phyloP scores from a whole-genome alignment of 2,113 vertebrate species.

The Callaeas wilsoni region DNA sequence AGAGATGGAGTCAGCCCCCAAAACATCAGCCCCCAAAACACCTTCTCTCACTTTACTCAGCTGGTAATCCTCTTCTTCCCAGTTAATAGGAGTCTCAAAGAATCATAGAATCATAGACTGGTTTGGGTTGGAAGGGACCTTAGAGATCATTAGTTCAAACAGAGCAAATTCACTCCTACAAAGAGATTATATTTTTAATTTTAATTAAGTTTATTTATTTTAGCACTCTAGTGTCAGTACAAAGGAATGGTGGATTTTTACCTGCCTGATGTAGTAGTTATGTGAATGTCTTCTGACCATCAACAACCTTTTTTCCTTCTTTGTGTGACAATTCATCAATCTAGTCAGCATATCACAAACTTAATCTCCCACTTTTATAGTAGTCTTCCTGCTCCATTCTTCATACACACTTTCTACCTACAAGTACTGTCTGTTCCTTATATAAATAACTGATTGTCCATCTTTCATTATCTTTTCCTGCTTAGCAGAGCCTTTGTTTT shows the following conservation, averaged over 20 bases:
- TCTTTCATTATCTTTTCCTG: neutral
- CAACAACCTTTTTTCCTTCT: neutral
- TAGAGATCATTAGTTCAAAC: neutral
- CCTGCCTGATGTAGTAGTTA: neutral
- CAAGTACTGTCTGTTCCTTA: neutral
- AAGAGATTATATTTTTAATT: neutral
- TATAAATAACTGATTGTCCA: neutral
- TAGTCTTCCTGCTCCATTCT: neutral
- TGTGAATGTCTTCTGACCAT: neutral
- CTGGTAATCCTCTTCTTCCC: neutral
- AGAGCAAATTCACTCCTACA: neutral
- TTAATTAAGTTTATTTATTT: neutral
- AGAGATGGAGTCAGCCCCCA: neutral
- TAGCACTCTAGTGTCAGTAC: neutral
- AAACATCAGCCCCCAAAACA: neutral
- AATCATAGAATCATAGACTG: neutral
- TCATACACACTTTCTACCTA: neutral
- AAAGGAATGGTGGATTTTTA: neutral
- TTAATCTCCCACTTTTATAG: neutral
- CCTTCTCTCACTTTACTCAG: neutral
- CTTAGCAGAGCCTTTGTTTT: neutral
- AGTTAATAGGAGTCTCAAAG: neutral
- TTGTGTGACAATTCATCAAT: neutral
- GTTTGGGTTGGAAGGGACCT: neutral
- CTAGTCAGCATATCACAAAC: neutral